Evolutionary conservation across 2,113 vertebrate genomes (phyloP), one percentile per base, ranked within the genome.

Genomic region (Aphelocoma coerulescens): DNA sequence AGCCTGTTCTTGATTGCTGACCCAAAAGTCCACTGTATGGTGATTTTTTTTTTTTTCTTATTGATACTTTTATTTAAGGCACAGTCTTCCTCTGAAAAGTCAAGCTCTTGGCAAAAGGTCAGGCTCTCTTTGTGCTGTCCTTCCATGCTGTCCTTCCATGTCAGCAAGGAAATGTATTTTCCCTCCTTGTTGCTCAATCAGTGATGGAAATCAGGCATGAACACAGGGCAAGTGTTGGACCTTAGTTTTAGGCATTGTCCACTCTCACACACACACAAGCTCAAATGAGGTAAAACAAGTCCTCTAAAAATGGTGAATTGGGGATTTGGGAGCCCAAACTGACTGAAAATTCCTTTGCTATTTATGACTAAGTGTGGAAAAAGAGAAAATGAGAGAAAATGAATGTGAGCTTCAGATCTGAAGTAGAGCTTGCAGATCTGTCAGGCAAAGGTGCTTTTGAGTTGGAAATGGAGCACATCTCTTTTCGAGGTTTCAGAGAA

Each of bases 261-360:
- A 5, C 8, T 3, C 5, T 32, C 15, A 20, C 32, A 15, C 14
- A 48, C 9, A 4, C 16, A 41, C 1, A 2, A 4, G 17, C 52
- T 68, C 33, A 52, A 78, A 52, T 7, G 11, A 61, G 11, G 37
- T 54, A 30, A 6, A 6, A 81, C 19, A 3, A 62, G 2, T 1
- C 3, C 5, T 2, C 8, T 65, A 21, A 75, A 89, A 91, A 65
- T 26, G 16, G 18, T 63, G 19, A 85, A n/a, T 3, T 2, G 0
- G 5, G 59, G 26, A 33, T 63, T 30, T 67, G 28, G 28, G 32
- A 68, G 21, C 17, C 22, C 1, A 3, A 18, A 82, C 5, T 72
- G 28, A 68, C 52, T 49, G 67, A 16, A 81, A 77, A 83, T 59
- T 54, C 9, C 7, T 61, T 48, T 21, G 5, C 11, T 87, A 2